A percentile compares a stretch with the other conserved stretches of the same genome.
These are phyloP conservation scores for Hippoglossus hippoglossus DNA, from an alignment of 2,797 vertebrate species.

Conservation along the genomic window DNA sequence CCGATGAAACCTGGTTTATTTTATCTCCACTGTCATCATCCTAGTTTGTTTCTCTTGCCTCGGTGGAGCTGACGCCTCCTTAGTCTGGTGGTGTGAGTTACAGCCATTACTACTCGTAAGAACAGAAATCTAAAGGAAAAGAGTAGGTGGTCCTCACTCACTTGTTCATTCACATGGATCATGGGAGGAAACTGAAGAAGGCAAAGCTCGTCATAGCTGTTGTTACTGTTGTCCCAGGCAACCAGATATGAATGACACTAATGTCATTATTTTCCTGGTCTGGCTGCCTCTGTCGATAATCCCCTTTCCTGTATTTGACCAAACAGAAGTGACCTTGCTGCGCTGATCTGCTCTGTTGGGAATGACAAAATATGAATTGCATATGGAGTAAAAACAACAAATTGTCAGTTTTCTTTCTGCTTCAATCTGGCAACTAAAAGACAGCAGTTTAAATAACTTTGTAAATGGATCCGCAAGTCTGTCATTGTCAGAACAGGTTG, in stretches of 20 bases:
- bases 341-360: slow-evolving; percentile 25
- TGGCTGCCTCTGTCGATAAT: slow-evolving; percentile 71
- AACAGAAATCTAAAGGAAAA: slow-evolving; percentile 15
- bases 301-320: slow-evolving; percentile 52
- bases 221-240: slow-evolving; percentile 53
- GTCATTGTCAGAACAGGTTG: too few relatives aligned
- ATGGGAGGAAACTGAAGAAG: slow-evolving; percentile 51
- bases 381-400: neutral
- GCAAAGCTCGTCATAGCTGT: slow-evolving; percentile 33
- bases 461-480: too few relatives aligned
- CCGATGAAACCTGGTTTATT: slow-evolving; percentile 70
- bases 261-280: slow-evolving; percentile 76
- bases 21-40: slow-evolving; percentile 68
- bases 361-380: slow-evolving; percentile 13
- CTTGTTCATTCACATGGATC: slow-evolving; percentile 37
- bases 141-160: slow-evolving; percentile 31
- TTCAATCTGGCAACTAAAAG: too few relatives aligned
- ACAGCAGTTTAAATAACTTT: too few relatives aligned
- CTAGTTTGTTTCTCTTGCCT: slow-evolving; percentile 73
- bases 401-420: neutral
- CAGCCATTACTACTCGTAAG: slow-evolving; percentile 48
- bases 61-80: slow-evolving; percentile 45
- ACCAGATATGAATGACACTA: slow-evolving; percentile 76
- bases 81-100: slow-evolving; percentile 49
- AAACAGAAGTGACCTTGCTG: slow-evolving; percentile 38